Evolutionary conservation across 1,140 invertebrate species (phyloP).

Genomic region (Caerostris extrusa): DNA sequence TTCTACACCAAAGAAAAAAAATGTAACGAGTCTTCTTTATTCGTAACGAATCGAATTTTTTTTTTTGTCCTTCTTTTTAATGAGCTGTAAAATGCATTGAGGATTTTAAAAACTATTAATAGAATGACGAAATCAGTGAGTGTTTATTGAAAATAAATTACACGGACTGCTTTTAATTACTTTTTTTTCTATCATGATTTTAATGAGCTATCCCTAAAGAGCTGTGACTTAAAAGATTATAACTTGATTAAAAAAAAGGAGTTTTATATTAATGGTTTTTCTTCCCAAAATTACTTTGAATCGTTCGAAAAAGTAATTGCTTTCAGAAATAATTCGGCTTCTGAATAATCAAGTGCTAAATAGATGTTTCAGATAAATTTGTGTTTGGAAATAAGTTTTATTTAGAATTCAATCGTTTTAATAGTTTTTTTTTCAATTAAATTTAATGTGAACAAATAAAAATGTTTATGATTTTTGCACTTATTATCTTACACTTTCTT

Average conservation of each 20-base stretch:
- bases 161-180: not conserved
- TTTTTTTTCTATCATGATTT: not conserved
- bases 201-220: not conserved
- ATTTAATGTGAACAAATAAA: too few species aligned
- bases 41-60: not conserved
- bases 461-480: too few species aligned
- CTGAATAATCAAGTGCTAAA: not conserved
- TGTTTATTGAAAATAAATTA: constrained; percentile 26
- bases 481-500: too few species aligned
- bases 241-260: not conserved
- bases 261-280: not conserved
- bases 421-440: too few species aligned
- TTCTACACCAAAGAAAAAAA: too few species aligned
- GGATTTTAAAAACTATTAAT: not conserved
- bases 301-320: not conserved
- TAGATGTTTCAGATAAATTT: not conserved
- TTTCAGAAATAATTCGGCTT: not conserved
- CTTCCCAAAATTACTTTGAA: not conserved
- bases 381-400: not conserved
- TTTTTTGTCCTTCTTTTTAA: not conserved
- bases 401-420: too few species aligned
- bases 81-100: not conserved
- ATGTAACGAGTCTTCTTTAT: too few species aligned
- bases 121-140: not conserved
- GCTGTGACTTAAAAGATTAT: not conserved